A percentile compares a stretch with the other conserved stretches of the same genome.
Evolutionary conservation across 2,797 vertebrate species (phyloP).

Genomic region (Malurus leucopterus): DNA sequence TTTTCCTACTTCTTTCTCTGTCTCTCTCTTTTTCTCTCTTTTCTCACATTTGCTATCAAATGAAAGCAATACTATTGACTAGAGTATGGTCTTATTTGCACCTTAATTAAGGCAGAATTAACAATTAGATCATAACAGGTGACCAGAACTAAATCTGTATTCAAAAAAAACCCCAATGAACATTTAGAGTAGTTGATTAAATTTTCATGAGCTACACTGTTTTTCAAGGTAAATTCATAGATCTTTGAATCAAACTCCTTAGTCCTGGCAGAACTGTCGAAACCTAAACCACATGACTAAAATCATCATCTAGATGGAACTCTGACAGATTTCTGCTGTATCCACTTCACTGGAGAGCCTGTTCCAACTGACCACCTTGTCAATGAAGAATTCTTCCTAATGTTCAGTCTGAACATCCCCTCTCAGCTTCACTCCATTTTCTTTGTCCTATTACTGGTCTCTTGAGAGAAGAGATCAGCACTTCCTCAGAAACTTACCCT

Average conservation of each 20-base stretch:
- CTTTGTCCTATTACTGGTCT: not conserved
- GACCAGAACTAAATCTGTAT: not conserved
- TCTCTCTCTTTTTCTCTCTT: too few species aligned
- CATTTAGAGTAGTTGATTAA: not conserved
- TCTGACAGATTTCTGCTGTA: not conserved
- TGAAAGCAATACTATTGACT: too few species aligned
- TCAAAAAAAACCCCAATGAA: not conserved
- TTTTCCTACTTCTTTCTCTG: too few species aligned
- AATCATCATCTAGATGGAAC: accelerated
- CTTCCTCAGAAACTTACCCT: accelerated
- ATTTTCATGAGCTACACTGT: not conserved
- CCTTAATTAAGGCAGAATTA: too few species aligned
- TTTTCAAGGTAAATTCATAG: not conserved
- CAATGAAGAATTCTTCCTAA: not conserved
- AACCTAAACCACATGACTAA: not conserved
- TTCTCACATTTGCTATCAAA: too few species aligned
- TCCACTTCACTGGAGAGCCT: not conserved
- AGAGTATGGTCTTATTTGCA: too few species aligned
- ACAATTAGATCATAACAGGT: not conserved
- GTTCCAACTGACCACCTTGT: accelerated
- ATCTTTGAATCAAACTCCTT: not conserved
- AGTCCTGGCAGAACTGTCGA: accelerated
- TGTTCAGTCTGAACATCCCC: not conserved
- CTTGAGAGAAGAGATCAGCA: not conserved
- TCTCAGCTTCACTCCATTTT: not conserved